phyloP scores from a whole-genome alignment of 2,888 invertebrate species.

The Sipha maydis region DNA sequence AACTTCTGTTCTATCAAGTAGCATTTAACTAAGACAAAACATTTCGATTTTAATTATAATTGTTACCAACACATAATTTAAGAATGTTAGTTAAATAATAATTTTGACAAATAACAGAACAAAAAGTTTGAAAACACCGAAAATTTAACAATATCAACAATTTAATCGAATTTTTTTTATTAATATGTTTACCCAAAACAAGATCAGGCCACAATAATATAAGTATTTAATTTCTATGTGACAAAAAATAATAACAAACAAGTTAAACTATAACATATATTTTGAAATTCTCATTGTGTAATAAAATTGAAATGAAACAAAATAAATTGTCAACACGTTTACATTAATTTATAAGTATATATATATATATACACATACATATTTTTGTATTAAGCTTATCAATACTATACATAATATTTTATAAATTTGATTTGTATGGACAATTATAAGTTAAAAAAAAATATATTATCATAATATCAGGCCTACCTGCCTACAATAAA shows the following conservation, averaged over 20 bases:
- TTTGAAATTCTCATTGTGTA: slow-evolving; percentile 37
- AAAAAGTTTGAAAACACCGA: too few species aligned
- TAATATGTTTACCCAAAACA: neutral
- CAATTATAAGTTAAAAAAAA: slow-evolving; percentile 48
- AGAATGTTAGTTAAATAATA: too few species aligned
- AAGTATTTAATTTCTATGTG: neutral
- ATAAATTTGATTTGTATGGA: slow-evolving; percentile 58
- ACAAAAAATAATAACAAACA: slow-evolving; percentile 47
- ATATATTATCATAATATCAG: slow-evolving; percentile 48
- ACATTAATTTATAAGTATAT: neutral
- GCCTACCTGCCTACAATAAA: slow-evolving; percentile 35
- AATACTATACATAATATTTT: slow-evolving; percentile 57
- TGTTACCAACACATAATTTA: too few species aligned
- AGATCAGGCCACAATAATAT: neutral
- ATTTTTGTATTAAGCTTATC: slow-evolving; percentile 41
- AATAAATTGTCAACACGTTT: slow-evolving; percentile 44
- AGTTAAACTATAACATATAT: slow-evolving; percentile 52
- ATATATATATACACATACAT: slow-evolving; percentile 25
- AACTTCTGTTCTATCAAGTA: too few species aligned
- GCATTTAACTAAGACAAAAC: too few species aligned
- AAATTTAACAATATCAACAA: neutral
- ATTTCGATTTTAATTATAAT: too few species aligned
- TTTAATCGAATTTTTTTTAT: neutral
- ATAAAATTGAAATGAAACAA: slow-evolving; percentile 43
- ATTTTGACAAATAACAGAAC: too few species aligned